phyloP scores from a whole-genome alignment of 1,140 invertebrate genomes.

The Sminthurinus signatus region DNA sequence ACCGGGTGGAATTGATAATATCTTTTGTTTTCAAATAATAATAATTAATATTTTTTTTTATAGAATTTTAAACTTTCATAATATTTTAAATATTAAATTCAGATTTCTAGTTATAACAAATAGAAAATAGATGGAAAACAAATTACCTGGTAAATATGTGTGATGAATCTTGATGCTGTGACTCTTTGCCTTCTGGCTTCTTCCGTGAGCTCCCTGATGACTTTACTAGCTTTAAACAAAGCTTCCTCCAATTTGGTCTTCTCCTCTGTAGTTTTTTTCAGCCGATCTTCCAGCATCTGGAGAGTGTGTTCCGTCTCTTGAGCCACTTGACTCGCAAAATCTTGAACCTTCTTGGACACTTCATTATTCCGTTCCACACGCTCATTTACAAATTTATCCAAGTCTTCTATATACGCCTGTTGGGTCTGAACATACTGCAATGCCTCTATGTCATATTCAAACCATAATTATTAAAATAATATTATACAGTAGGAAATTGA shows the following conservation, averaged over 20 bases:
- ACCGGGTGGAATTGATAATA: slow-evolving; percentile 6
- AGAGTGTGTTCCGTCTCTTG: slow-evolving; percentile 13
- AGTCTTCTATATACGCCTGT: slow-evolving; percentile 13
- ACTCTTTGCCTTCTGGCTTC: not conserved
- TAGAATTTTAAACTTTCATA: too few species aligned
- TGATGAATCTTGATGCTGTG: not conserved
- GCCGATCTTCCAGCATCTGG: slow-evolving; percentile 2
- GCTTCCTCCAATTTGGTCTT: slow-evolving; percentile 1
- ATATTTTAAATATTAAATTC: too few species aligned
- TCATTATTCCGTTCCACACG: not conserved
- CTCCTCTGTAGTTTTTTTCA: slow-evolving; percentile 6
- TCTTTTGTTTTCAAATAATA: too few species aligned
- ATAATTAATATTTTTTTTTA: too few species aligned
- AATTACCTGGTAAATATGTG: slow-evolving; percentile 12
- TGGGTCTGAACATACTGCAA: slow-evolving; percentile 3
- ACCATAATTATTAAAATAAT: too few species aligned
- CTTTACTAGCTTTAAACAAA: not conserved
- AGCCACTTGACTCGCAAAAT: slow-evolving; percentile 9
- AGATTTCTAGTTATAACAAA: too few species aligned
- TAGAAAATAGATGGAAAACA: too few species aligned
- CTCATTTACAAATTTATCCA: slow-evolving; percentile 7
- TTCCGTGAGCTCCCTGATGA: not conserved
- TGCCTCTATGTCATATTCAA: too few species aligned
- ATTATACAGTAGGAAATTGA: too few species aligned
- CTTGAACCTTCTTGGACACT: slow-evolving; percentile 7